A percentile compares a stretch with the other conserved stretches of the same genome.
Conservation (phyloP, 2,797 vertebrate genomes). For the Aphelocoma californica region DNA sequence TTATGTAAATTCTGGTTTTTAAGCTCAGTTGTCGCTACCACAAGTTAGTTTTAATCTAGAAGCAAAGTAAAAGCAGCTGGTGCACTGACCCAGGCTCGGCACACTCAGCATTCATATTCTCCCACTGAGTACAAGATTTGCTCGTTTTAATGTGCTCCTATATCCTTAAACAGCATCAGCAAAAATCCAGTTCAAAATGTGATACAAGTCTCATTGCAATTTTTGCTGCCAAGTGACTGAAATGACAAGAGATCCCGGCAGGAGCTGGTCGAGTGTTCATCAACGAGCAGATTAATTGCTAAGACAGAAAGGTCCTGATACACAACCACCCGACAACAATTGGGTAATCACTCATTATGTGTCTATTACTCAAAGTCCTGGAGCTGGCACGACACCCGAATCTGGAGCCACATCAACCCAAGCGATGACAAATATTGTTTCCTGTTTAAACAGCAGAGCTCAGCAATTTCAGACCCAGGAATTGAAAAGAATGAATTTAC, state of each 20-base stretch:
- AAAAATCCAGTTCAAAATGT: neutral
- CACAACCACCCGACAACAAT: neutral
- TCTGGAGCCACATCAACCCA: neutral
- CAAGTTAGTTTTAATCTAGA: neutral
- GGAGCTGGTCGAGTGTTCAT: neutral
- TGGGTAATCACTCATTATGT: neutral
- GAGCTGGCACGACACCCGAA: neutral
- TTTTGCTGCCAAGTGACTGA: neutral
- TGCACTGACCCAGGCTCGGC: neutral
- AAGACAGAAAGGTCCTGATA: constrained; percentile 21
- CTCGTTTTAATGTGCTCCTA: neutral
- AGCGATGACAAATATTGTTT: neutral
- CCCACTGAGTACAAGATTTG: neutral
- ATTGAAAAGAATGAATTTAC: neutral
- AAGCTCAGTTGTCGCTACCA: neutral
- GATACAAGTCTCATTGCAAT: neutral
- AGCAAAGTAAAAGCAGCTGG: neutral
- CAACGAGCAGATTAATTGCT: constrained; percentile 15
- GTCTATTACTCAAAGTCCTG: neutral
- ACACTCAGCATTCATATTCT: neutral
- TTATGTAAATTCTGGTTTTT: neutral
- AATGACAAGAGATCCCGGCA: neutral
- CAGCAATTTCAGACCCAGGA: neutral
- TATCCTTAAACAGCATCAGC: neutral
- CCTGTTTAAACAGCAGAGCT: neutral